Base-by-base conservation (phyloP, 2,113 vertebrate genomes). In the Geothlypis trichas region DNA sequence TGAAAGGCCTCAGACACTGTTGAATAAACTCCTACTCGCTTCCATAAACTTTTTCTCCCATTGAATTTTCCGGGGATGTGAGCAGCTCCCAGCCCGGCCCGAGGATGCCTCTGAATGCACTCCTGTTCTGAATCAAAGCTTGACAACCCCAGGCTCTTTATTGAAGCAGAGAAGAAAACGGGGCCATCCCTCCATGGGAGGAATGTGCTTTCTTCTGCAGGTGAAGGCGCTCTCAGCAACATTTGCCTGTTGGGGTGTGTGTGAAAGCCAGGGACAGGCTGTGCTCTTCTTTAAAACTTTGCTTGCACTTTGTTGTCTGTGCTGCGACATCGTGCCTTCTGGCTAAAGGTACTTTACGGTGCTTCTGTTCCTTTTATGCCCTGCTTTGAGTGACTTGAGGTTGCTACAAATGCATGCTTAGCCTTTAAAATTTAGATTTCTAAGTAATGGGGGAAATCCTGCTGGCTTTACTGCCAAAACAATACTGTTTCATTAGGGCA, bases 11-110 rank as follows among this genome's bases (percentile, higher is more conserved):
- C 98, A 99, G 99, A 99, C 98, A 96, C 98, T 98, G 98, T 98
- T 99, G 99, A 99, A 99, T 99, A 99, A 99, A 99, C 98, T 99
- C 98, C 98, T 98, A 99, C 99, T 99, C 98, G 98, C 98, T 98
- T 99, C 99, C 99, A 99, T 98, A 98, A 99, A 98, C 98, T 98
- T 99, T 98, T 98, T 98, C 98, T 99, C 98, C 98, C 98, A 98
- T 97, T 98, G 98, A 98, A 98, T 99, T 99, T 99, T 99, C 98
- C 98, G 98, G 98, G 97, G 98, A 99, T 98, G 98, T 99, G 99
- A 99, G 97, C 99, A 98, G 98, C 99, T 98, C 98, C 98, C 98
- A 98, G 98, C 98, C 98, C 86, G 2, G 90, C 97, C 96, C n/a
- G 94, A 98, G 98, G 98, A 98, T 98, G 98, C 95, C 92, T 98